Evolutionary conservation across 2,797 vertebrate genomes (phyloP).

Genomic region (Pteronotus mesoamericanus): DNA sequence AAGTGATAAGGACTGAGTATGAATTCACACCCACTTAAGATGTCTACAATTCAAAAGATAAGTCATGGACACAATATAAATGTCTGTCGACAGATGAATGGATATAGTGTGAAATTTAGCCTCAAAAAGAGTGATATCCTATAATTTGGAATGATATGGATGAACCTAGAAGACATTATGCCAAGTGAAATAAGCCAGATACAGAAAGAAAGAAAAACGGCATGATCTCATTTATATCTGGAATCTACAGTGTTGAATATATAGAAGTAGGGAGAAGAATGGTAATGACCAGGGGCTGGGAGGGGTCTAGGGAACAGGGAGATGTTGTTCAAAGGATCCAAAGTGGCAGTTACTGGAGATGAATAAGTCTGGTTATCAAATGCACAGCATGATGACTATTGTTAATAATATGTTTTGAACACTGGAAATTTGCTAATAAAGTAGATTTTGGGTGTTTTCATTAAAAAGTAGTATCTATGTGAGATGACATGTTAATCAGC

Average conservation of each 20-base stretch:
- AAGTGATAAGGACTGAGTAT: neutral
- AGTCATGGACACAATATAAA: neutral
- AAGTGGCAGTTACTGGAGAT: neutral
- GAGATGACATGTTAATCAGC: neutral
- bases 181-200: neutral
- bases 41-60: slow-evolving; percentile 23
- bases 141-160: neutral
- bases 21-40: neutral
- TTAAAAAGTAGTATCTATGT: neutral
- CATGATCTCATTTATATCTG: neutral
- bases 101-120: neutral
- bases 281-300: neutral
- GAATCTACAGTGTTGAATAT: neutral
- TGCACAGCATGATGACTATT: neutral
- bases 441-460: neutral
- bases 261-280: neutral
- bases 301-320: neutral
- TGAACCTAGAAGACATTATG: neutral
- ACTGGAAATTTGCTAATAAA: neutral
- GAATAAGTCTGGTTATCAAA: neutral
- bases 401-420: neutral
- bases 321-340: neutral
- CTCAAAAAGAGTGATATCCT: neutral
- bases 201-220: neutral
- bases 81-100: neutral